Evolutionary conservation across 1,140 invertebrate genomes (phyloP).

Genomic region (Tribolium madens): DNA sequence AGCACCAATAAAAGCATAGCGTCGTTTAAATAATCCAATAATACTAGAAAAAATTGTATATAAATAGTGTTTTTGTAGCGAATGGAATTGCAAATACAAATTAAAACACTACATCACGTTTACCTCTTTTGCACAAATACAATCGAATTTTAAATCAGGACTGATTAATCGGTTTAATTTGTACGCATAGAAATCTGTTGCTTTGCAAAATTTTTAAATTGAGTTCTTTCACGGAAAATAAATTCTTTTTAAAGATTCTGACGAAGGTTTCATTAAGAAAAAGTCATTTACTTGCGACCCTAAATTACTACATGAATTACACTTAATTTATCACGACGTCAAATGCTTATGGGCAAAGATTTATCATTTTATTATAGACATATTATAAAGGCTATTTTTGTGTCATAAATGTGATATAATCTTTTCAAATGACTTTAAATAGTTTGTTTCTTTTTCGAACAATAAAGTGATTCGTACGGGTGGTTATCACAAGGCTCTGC

Average conservation of each 20-base stretch:
- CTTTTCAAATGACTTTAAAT: neutral
- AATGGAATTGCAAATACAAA: slow-evolving; percentile 21
- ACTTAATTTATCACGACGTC: neutral
- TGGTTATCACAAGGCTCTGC: too few relatives aligned
- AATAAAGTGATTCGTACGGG: neutral
- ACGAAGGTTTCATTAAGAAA: neutral
- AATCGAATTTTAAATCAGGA: neutral
- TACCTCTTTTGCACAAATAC: slow-evolving; percentile 1
- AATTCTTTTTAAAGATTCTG: neutral
- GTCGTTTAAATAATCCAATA: neutral
- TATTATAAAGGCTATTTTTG: neutral
- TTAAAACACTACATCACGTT: slow-evolving; percentile 33
- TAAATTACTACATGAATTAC: neutral
- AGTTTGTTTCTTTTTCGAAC: neutral
- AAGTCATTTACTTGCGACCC: neutral
- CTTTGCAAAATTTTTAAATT: neutral
- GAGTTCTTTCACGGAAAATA: neutral
- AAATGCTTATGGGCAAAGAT: neutral
- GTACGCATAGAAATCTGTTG: neutral
- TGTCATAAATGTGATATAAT: neutral
- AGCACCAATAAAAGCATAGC: neutral
- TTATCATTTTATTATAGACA: neutral
- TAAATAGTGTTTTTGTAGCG: neutral
- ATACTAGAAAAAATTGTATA: neutral
- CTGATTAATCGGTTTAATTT: slow-evolving; percentile 20